These are phyloP conservation scores for Pongo abelii DNA, from an alignment of 2,113 vertebrate genomes.

Conservation along the genomic window DNA sequence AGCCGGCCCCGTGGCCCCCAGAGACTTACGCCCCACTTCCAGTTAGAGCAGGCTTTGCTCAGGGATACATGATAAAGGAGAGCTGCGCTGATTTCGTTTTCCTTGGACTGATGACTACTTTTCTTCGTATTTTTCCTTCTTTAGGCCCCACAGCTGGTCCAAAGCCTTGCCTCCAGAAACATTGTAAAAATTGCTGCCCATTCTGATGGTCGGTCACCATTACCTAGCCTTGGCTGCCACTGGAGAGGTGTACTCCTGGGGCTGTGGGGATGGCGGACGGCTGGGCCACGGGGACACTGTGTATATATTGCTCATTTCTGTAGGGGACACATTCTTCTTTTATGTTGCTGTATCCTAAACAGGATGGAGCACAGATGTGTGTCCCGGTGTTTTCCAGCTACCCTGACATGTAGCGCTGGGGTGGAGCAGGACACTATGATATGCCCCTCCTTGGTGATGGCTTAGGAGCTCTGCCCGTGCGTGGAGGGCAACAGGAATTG, in stretches of 20 bases:
- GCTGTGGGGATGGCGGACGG: constrained; percentile 96
- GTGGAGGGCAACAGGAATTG: background rate
- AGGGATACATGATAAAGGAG: rapidly evolving
- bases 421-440: background rate
- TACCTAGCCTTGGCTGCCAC: constrained; percentile 94
- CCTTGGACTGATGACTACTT: background rate
- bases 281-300: constrained; percentile 97
- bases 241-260: constrained; percentile 98
- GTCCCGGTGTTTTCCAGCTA: background rate
- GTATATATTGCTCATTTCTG: constrained; percentile 83
- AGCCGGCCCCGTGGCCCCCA: background rate
- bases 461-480: background rate
- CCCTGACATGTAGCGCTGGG: background rate
- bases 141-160: constrained; percentile 95
- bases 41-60: background rate
- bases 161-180: constrained; percentile 93
- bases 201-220: constrained; percentile 97
- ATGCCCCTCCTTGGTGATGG: too few relatives aligned
- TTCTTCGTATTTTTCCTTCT: constrained; percentile 18
- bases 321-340: background rate
- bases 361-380: background rate
- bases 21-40: background rate
- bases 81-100: background rate
- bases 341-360: background rate
- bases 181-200: constrained; percentile 96